A percentile compares a stretch with the other conserved stretches of the same genome.
Evolutionary conservation across 1,140 invertebrate species (phyloP).

Genomic region (Heliconius hermathena): DNA sequence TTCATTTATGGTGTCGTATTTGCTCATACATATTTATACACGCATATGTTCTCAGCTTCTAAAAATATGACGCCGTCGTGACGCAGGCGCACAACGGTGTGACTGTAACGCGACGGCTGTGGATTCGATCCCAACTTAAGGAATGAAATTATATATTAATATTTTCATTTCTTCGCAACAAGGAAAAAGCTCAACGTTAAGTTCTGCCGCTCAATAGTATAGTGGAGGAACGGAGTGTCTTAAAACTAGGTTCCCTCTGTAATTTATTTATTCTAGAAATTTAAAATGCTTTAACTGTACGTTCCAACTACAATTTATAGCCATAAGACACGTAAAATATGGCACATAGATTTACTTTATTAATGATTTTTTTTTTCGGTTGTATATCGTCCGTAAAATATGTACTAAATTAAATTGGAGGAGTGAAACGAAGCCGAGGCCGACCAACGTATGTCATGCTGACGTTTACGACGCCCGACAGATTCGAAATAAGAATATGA

Average conservation of each 20-base stretch:
- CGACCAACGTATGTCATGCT: constrained; percentile 51
- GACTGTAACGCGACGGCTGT: too few relatives aligned
- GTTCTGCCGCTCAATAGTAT: too few relatives aligned
- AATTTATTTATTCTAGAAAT: background rate
- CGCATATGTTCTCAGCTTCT: background rate
- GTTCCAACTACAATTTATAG: background rate
- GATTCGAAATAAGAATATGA: constrained; percentile 66
- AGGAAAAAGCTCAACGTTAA: too few relatives aligned
- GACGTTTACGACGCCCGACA: constrained; percentile 64
- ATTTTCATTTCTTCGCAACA: too few relatives aligned
- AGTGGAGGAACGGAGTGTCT: too few relatives aligned
- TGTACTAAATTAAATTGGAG: constrained; percentile 3
- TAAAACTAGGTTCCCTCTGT: too few relatives aligned
- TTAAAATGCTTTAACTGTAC: background rate
- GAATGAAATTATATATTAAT: too few relatives aligned
- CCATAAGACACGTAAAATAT: background rate
- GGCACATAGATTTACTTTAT: background rate
- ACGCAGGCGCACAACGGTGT: too few relatives aligned
- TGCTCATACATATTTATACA: constrained; percentile 5
- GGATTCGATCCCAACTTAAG: too few relatives aligned
- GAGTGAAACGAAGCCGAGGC: constrained; percentile 38
- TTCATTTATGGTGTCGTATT: constrained; percentile 30
- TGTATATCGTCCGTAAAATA: constrained; percentile 6
- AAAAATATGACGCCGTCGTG: background rate
- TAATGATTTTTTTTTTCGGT: background rate